These are phyloP conservation scores for Syngnathus acus DNA, from an alignment of 2,797 vertebrate genomes.

Conservation along the genomic window DNA sequence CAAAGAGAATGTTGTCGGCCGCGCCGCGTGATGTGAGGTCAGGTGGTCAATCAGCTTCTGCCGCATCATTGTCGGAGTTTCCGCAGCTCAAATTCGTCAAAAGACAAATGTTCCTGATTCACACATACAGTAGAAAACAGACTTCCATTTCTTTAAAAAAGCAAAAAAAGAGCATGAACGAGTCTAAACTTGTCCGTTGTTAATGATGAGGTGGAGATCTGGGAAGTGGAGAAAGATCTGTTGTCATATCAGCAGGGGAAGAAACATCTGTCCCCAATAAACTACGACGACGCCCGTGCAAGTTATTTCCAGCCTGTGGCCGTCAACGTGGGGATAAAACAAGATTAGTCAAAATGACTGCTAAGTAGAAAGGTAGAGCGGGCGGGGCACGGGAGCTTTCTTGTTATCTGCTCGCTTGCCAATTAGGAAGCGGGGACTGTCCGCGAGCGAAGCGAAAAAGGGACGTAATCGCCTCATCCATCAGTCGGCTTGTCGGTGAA, in stretches of 20 bases:
- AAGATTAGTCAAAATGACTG: constrained; percentile 67
- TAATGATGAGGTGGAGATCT: constrained; percentile 40
- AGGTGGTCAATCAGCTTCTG: constrained; percentile 33
- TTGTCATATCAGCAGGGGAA: constrained; percentile 56
- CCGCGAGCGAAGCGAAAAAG: constrained; percentile 43
- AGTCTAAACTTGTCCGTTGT: constrained; percentile 36
- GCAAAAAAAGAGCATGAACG: constrained; percentile 15
- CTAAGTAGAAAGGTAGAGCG: constrained; percentile 40
- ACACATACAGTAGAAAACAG: background rate
- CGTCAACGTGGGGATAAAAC: constrained; percentile 61
- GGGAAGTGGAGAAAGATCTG: constrained; percentile 59
- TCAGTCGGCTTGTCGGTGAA: constrained; percentile 49
- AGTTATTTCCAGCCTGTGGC: constrained; percentile 52
- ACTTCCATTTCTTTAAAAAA: constrained; percentile 21
- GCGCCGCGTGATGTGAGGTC: constrained; percentile 28
- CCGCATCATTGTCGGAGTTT: constrained; percentile 24
- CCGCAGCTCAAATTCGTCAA: constrained; percentile 23
- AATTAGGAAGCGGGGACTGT: constrained; percentile 56
- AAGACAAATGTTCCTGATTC: constrained; percentile 15
- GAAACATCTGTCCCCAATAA: constrained; percentile 70
- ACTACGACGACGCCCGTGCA: constrained; percentile 56
- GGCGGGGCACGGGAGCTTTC: constrained; percentile 14
- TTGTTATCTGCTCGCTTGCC: constrained; percentile 45
- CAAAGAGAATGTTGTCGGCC: constrained; percentile 22
- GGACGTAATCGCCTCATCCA: constrained; percentile 57